These are phyloP conservation scores for Liposcelis brunnea DNA, from an alignment of 2,888 invertebrate species.

Conservation along the genomic window DNA sequence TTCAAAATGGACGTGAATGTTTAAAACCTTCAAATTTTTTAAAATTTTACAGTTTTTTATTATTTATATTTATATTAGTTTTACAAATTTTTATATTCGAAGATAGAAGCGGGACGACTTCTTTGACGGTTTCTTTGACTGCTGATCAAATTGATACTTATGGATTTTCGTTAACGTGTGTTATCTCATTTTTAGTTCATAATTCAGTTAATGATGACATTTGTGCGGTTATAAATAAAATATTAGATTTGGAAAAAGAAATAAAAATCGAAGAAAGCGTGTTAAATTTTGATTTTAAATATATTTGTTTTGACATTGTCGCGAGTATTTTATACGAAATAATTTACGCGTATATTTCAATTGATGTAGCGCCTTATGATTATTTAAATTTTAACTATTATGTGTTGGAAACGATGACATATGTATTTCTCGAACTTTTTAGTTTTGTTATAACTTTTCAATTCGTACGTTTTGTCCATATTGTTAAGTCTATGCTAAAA, in stretches of 20 bases:
- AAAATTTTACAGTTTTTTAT: no score
- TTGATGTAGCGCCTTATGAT: neutral
- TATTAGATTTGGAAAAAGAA: neutral
- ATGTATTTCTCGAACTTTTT: neutral
- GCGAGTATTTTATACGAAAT: neutral
- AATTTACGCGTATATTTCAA: neutral
- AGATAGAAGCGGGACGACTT: neutral
- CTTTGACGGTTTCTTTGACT: neutral
- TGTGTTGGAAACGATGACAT: conserved; percentile 2
- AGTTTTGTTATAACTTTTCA: conserved; percentile 1
- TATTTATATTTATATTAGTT: no score
- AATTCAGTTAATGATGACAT: neutral
- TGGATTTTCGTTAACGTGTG: conserved; percentile 1
- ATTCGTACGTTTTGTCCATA: neutral
- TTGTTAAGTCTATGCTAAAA: neutral
- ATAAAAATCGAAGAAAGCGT: neutral
- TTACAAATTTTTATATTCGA: neutral
- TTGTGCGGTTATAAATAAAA: neutral
- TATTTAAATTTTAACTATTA: neutral
- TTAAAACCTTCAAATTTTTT: no score
- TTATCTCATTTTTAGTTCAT: neutral
- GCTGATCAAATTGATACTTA: conserved; percentile 4
- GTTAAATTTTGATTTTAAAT: no score
- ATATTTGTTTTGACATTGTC: neutral
- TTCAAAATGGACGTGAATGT: no score